phyloP scores from a whole-genome alignment of 2,113 vertebrate species.

The Psilopogon haemacephalus region DNA sequence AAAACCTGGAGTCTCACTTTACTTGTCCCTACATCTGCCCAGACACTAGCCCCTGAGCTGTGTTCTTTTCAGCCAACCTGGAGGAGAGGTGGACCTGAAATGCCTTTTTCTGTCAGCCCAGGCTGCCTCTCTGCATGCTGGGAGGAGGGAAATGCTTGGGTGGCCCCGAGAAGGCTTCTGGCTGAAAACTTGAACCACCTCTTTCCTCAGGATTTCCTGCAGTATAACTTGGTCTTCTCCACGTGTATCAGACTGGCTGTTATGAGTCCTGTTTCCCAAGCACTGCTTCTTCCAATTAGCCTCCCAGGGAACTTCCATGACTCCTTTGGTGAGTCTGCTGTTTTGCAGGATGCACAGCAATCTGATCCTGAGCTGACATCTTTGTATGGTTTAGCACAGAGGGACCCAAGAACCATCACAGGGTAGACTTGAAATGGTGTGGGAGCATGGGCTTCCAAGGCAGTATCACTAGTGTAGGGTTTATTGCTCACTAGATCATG shows the following conservation, averaged over 20 bases:
- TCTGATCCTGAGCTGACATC: background rate
- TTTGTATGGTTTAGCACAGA: background rate
- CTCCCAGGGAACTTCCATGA: background rate
- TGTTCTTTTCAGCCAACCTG: background rate
- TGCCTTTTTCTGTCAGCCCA: accelerated
- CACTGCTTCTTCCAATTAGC: background rate
- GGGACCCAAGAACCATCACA: background rate
- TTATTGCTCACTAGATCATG: background rate
- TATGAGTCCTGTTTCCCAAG: background rate
- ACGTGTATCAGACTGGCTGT: background rate
- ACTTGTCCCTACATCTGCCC: background rate
- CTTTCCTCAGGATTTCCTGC: slow-evolving; percentile 26
- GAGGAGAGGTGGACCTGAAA: background rate
- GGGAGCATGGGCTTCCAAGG: background rate
- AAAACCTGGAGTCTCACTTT: background rate
- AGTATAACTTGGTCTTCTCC: background rate
- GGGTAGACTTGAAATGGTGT: background rate
- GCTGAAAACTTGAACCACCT: background rate
- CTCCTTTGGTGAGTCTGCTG: background rate
- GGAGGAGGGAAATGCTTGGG: background rate
- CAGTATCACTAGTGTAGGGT: background rate
- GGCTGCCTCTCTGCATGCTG: background rate
- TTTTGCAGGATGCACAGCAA: background rate
- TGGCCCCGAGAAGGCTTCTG: background rate
- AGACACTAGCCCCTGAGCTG: background rate